These are phyloP conservation scores for Meiosimyza decipiens DNA, from an alignment of 2,888 invertebrate genomes.

Conservation along the genomic window DNA sequence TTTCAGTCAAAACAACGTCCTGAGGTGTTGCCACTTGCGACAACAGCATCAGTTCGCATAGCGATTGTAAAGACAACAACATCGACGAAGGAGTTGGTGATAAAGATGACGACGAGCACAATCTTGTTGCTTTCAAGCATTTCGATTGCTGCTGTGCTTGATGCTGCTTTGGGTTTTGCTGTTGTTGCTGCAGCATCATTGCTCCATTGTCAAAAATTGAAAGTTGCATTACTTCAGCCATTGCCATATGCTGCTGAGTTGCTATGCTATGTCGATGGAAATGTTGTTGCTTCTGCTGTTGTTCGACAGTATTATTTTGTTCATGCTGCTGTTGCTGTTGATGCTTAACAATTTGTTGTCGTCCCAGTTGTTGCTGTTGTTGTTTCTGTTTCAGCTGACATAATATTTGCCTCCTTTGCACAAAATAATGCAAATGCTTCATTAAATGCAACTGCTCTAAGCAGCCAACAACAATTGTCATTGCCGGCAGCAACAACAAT, in stretches of 20 bases:
- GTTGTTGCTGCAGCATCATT: slow-evolving; percentile 32
- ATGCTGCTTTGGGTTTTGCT: slow-evolving; percentile 29
- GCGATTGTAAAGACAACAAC: slow-evolving; percentile 5
- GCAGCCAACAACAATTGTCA: slow-evolving; percentile 50
- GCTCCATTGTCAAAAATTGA: slow-evolving; percentile 16
- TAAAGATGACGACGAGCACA: slow-evolving; percentile 14
- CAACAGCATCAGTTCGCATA: slow-evolving; percentile 11
- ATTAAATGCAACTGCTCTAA: slow-evolving; percentile 44
- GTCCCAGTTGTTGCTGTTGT: slow-evolving; percentile 35
- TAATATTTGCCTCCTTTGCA: slow-evolving; percentile 26
- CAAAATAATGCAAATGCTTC: slow-evolving; percentile 19
- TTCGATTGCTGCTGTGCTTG: slow-evolving; percentile 32
- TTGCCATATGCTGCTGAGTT: slow-evolving; percentile 14
- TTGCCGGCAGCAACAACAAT: slow-evolving; percentile 53
- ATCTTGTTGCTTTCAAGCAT: slow-evolving; percentile 24
- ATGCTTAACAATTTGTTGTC: slow-evolving; percentile 9
- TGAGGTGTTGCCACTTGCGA: slow-evolving; percentile 31
- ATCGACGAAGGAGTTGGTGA: slow-evolving; percentile 6
- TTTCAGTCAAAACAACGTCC: slow-evolving; percentile 45
- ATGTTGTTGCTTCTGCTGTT: not conserved
- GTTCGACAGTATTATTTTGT: not conserved
- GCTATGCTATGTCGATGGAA: slow-evolving; percentile 3
- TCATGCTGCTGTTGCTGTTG: slow-evolving; percentile 12
- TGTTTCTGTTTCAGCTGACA: slow-evolving; percentile 38
- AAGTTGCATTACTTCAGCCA: slow-evolving; percentile 31